phyloP scores from a whole-genome alignment of 2,888 invertebrate genomes.

The Eupithecia subfuscata region DNA sequence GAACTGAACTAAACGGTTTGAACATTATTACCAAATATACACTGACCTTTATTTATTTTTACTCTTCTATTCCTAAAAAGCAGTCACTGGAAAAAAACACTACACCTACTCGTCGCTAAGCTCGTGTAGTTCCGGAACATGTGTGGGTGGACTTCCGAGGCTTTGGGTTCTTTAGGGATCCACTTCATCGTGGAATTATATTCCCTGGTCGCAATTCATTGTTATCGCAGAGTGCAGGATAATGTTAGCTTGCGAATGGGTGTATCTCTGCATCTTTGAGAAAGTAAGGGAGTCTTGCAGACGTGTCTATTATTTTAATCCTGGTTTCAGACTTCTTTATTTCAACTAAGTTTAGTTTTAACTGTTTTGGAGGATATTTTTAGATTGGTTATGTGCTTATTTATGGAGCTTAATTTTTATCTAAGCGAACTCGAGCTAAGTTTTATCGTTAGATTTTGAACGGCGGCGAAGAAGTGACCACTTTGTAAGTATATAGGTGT shows the following conservation, averaged over 20 bases:
- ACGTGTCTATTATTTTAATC: slow-evolving; percentile 13
- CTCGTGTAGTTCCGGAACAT: slow-evolving; percentile 4
- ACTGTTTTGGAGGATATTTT: background rate
- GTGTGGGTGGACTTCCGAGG: slow-evolving; percentile 14
- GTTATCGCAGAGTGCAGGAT: slow-evolving; percentile 15
- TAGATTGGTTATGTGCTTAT: background rate
- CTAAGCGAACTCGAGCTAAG: background rate
- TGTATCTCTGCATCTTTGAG: slow-evolving; percentile 10
- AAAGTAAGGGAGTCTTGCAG: slow-evolving; percentile 9
- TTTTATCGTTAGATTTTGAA: background rate
- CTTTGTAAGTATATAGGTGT: background rate
- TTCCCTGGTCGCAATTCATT: slow-evolving; percentile 18
- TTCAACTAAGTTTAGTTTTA: background rate
- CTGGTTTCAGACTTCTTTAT: slow-evolving; percentile 3
- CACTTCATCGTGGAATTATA: slow-evolving; percentile 29
- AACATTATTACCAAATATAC: background rate
- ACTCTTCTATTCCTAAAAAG: background rate
- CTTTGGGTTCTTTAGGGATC: slow-evolving; percentile 16
- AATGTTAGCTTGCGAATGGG: slow-evolving; percentile 6
- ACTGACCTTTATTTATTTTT: background rate
- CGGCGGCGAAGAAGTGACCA: background rate
- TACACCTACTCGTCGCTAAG: background rate
- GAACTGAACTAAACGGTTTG: no score
- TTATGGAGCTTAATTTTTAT: background rate
- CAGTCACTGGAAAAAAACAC: background rate